Percentiles rank a stretch among this genome's conserved stretches.
phyloP scores from a whole-genome alignment of 2,888 invertebrate species.

The Arrhopalites spinosus region DNA sequence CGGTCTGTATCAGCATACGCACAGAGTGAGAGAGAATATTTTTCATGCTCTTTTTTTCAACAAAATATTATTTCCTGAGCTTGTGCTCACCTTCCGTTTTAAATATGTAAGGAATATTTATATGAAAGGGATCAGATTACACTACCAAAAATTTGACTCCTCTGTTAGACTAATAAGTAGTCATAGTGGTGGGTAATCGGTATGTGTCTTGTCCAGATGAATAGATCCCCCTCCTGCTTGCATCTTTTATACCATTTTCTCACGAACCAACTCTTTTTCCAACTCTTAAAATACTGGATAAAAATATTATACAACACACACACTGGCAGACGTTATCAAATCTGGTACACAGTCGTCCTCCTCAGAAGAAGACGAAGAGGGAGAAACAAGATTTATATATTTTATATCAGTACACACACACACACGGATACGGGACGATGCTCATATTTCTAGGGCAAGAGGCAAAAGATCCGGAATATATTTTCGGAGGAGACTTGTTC shows the following conservation, averaged over 20 bases:
- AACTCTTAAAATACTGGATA: neutral
- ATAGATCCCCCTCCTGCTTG: conserved; percentile 39
- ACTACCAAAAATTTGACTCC: neutral
- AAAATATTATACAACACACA: too few relatives aligned
- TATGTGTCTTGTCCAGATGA: conserved; percentile 1
- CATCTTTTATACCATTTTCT: conserved; percentile 38
- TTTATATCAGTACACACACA: neutral
- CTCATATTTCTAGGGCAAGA: conserved; percentile 10
- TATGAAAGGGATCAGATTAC: too few relatives aligned
- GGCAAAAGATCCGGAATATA: conserved; percentile 4
- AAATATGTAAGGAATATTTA: neutral
- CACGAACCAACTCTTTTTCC: conserved; percentile 9
- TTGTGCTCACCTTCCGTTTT: neutral
- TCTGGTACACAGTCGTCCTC: too few relatives aligned
- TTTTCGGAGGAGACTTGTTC: conserved; percentile 5
- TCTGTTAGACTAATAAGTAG: neutral
- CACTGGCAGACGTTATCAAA: too few relatives aligned
- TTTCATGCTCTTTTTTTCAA: neutral
- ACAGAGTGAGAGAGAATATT: neutral
- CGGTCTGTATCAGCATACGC: neutral
- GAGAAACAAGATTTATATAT: neutral
- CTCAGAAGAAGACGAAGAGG: too few relatives aligned
- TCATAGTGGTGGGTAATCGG: neutral
- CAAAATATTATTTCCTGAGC: neutral
- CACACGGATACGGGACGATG: neutral